Percentiles rank a stretch among this genome's conserved stretches.
phyloP scores from a whole-genome alignment of 2,113 vertebrate species.

The Tilapia sparmanii region DNA sequence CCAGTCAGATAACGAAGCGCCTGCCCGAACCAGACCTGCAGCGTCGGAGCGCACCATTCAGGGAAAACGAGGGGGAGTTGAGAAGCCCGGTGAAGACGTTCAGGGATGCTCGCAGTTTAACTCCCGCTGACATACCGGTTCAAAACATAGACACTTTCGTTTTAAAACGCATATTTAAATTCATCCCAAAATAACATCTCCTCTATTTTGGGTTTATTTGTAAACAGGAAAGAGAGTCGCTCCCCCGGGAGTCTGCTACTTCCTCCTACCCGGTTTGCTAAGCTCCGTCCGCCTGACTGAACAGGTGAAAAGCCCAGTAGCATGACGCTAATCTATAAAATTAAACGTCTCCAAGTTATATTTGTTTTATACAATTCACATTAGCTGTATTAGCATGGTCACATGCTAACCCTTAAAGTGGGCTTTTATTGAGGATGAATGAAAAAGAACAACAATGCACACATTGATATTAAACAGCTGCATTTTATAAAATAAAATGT shows the following conservation, averaged over 20 bases:
- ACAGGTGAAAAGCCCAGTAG: slow-evolving; percentile 55
- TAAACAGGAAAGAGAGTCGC: neutral
- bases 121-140: neutral
- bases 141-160: accelerated
- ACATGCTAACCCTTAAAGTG: neutral
- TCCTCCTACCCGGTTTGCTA: slow-evolving; percentile 12
- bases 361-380: neutral
- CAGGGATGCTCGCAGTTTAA: neutral
- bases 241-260: slow-evolving; percentile 3
- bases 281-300: slow-evolving; percentile 44
- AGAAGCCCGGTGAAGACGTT: neutral
- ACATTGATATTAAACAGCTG: neutral
- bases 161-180: accelerated
- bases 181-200: accelerated
- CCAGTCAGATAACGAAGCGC: slow-evolving; percentile 33
- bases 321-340: slow-evolving; percentile 26
- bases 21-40: slow-evolving; percentile 56
- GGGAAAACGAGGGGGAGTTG: neutral
- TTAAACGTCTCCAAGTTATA: neutral
- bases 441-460: neutral
- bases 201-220: neutral
- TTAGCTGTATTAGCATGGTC: neutral
- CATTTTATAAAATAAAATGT: neutral
- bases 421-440: neutral
- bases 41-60: slow-evolving; percentile 61